Percentiles rank a stretch among this genome's conserved stretches.
Conservation (phyloP, 2,797 vertebrate genomes). For the Dendrocincla tyrannina region DNA sequence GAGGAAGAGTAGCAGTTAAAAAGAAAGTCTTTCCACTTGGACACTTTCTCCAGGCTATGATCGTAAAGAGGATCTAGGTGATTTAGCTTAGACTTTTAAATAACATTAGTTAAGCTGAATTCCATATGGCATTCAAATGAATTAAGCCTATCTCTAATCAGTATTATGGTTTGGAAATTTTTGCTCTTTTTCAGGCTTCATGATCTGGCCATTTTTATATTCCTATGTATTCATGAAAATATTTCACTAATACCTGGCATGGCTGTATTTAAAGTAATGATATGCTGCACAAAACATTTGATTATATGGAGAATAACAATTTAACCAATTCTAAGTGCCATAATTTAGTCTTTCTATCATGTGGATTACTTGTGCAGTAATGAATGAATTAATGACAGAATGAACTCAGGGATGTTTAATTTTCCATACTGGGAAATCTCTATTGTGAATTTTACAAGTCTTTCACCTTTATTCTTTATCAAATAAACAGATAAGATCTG, state of each 20-base stretch:
- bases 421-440: background rate
- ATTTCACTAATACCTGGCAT: background rate
- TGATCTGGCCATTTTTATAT: background rate
- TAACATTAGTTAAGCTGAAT: background rate
- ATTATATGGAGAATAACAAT: background rate
- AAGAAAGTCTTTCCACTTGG: background rate
- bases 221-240: background rate
- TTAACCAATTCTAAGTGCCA: background rate
- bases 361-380: background rate
- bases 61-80: background rate
- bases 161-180: background rate
- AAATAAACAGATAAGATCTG: constrained; percentile 8
- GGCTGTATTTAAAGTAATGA: background rate
- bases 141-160: background rate
- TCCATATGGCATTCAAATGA: background rate
- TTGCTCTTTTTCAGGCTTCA: background rate
- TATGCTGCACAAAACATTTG: background rate
- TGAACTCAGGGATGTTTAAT: background rate
- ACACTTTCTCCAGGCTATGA: background rate
- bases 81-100: constrained; percentile 21
- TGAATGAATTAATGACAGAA: background rate
- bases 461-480: background rate
- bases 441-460: background rate
- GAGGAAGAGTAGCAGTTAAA: background rate
- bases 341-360: background rate